These are phyloP conservation scores for Cairina moschata DNA, from an alignment of 2,113 vertebrate species.

Conservation along the genomic window DNA sequence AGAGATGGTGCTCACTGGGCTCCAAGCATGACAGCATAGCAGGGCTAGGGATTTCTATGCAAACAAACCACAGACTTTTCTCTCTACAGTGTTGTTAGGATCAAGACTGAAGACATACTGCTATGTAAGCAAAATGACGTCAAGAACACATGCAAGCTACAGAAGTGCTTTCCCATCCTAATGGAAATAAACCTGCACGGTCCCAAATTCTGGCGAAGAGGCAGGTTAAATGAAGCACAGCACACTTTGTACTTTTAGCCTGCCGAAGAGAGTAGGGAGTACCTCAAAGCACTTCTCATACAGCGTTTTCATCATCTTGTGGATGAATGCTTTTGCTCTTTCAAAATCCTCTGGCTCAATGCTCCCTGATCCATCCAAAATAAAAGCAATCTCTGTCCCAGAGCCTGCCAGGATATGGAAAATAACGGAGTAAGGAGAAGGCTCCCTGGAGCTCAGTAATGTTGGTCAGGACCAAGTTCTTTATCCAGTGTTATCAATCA, in stretches of 20 bases:
- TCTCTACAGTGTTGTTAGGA: not conserved
- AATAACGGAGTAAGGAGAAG: not conserved
- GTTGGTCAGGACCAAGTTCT: not conserved
- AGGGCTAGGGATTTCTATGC: not conserved
- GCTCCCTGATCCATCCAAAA: constrained; percentile 83
- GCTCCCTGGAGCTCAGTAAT: not conserved
- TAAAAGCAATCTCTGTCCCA: constrained; percentile 80
- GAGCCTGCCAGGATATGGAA: not conserved
- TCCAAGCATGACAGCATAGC: not conserved
- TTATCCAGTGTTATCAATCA: not conserved
- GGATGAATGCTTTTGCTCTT: constrained; percentile 81
- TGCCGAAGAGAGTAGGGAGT: not conserved
- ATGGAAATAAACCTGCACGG: not conserved
- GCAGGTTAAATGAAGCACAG: not conserved
- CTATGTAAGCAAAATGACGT: not conserved
- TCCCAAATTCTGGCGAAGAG: not conserved
- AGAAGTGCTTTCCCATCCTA: not conserved
- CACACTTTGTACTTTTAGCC: not conserved
- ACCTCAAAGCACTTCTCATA: constrained; percentile 80
- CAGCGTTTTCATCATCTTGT: constrained; percentile 73
- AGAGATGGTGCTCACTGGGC: not conserved
- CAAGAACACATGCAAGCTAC: not conserved
- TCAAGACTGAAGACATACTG: not conserved
- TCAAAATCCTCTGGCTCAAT: constrained; percentile 73
- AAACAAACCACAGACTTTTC: not conserved